Evolutionary conservation across 2,888 invertebrate species (phyloP), one percentile per base, ranked within the genome.

Genomic region (Prosopocoilus inquinatus): DNA sequence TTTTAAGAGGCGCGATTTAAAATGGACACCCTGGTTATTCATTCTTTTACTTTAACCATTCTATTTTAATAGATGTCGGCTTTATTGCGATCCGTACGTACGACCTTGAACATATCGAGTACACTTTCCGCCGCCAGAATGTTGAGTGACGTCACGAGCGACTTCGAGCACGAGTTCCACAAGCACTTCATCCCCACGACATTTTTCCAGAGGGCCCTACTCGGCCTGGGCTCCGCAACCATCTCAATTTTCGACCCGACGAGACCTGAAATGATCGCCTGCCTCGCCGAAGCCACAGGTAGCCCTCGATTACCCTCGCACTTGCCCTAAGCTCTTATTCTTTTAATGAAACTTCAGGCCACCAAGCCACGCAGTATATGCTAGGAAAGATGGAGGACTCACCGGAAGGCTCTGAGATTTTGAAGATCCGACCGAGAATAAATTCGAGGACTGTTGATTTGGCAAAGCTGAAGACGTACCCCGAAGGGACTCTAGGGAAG

Each of bases 211-310:
- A 90, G 84, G 74, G 71, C 83, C 1, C 67, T 94, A 9, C 80
- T 99, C 35, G 82, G 89, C 11, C 80, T 86, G n/a, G 97, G 97
- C 7, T 92, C 96, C n/a, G 93, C 95, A 13, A 79, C 87, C 20
- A 82, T 92, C 50, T 87, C 95, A 0, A 78, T 98, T 41, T 69
- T 89, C 8, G 85, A 96, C 79, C 98, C 98, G 5, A 80, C 81
- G 54, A 80, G 91, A 59, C 90, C 85, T 12, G 96, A 98, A 73
- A 94, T 96, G 93, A 92, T 98, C 64, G 95, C 96, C 15, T 91
- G 94, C 62, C 82, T 96, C 64, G 96, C 95, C 1, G 97, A 98
- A 80, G 91, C 94, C 0, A 94, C 96, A 8, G 96, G 88, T 43
- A 66, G 32, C 7, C 45, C 45, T 32, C 16, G 11, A 2, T 7